Conservation (phyloP, 2,888 invertebrate species). For the Adelognathus sp. region DNA sequence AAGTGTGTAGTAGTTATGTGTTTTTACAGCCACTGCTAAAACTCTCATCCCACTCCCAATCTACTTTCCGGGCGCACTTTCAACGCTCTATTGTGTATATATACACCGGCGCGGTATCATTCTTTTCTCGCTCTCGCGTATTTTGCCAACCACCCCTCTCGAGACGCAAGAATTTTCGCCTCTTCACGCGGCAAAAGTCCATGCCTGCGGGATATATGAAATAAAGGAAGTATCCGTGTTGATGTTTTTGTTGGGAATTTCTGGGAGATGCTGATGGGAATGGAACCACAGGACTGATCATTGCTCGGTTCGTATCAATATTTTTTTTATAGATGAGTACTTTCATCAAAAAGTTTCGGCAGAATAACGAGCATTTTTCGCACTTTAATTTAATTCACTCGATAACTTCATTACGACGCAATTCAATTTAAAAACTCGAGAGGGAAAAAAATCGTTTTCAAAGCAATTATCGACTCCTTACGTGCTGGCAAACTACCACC, state of each 20-base stretch:
- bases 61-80: constrained; percentile 7
- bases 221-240: constrained; percentile 70
- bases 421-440: background rate
- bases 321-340: background rate
- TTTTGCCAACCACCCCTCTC: constrained; percentile 36
- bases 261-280: background rate
- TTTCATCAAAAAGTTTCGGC: background rate
- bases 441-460: background rate
- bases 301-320: background rate
- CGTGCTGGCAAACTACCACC: background rate
- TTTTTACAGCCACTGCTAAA: constrained; percentile 56
- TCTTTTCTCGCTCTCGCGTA: constrained; percentile 34
- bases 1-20: constrained; percentile 59
- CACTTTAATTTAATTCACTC: background rate
- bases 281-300: background rate
- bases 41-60: constrained; percentile 4
- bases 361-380: background rate
- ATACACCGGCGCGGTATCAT: constrained; percentile 41
- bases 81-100: constrained; percentile 49
- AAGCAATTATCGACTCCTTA: background rate
- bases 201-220: background rate
- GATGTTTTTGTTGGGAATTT: constrained; percentile 49
- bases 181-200: constrained; percentile 15
- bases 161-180: constrained; percentile 48
- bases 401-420: background rate